Evolutionary conservation across 2,888 invertebrate genomes (phyloP).

Genomic region (Brachyopa scutellaris): DNA sequence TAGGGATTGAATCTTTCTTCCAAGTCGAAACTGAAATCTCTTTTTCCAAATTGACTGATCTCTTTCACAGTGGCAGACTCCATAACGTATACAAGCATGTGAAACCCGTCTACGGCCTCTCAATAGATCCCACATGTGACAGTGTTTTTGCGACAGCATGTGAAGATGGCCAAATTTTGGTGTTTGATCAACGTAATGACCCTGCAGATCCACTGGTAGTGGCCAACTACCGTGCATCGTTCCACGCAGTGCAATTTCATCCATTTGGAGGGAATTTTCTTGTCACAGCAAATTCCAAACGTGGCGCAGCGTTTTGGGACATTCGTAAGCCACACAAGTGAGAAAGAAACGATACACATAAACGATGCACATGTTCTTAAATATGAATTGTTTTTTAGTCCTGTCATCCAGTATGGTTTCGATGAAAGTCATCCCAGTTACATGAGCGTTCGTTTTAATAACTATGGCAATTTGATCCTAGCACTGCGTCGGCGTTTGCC

Average conservation of each 20-base stretch:
- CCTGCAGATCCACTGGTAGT: slow-evolving; percentile 78
- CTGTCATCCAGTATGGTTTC: slow-evolving; percentile 87
- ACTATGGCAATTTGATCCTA: slow-evolving; percentile 88
- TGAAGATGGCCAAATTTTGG: slow-evolving; percentile 93
- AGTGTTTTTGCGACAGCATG: slow-evolving; percentile 94
- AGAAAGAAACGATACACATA: slow-evolving; percentile 13
- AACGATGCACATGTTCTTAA: neutral
- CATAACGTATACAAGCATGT: slow-evolving; percentile 91
- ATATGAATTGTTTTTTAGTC: slow-evolving; percentile 82
- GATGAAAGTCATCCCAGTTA: slow-evolving; percentile 88
- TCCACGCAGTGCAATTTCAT: slow-evolving; percentile 97
- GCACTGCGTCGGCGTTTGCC: slow-evolving; percentile 93
- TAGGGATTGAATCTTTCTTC: too few relatives aligned
- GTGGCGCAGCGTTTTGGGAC: slow-evolving; percentile 95
- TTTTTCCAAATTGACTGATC: too few relatives aligned
- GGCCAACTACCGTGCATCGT: slow-evolving; percentile 88
- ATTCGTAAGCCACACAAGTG: slow-evolving; percentile 91
- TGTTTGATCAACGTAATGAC: slow-evolving; percentile 90
- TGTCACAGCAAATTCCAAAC: slow-evolving; percentile 94
- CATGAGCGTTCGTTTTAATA: slow-evolving; percentile 96
- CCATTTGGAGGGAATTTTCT: slow-evolving; percentile 91
- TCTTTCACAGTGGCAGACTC: slow-evolving; percentile 82
- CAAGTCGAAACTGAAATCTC: too few relatives aligned
- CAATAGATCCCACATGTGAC: slow-evolving; percentile 92
- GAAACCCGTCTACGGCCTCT: slow-evolving; percentile 94